phyloP scores from a whole-genome alignment of 2,797 vertebrate species.

The Miichthys miiuy region DNA sequence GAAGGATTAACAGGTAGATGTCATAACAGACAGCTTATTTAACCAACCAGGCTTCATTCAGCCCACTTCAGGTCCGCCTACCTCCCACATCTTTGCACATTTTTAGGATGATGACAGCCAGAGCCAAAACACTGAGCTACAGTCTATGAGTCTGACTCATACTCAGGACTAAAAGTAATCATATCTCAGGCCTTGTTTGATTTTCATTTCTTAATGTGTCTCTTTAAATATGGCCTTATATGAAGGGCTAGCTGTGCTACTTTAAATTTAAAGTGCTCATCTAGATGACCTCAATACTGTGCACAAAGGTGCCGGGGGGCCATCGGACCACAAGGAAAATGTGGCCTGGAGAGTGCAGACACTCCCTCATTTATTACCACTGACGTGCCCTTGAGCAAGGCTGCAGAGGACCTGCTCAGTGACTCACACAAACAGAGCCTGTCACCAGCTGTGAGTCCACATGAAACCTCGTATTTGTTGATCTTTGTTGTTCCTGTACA shows the following conservation, averaged over 20 bases:
- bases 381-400: not conserved
- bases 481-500: not conserved
- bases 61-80: too few species aligned
- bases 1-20: too few species aligned
- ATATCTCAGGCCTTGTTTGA: too few species aligned
- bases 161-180: too few species aligned
- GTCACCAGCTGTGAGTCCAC: not conserved
- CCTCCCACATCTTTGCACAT: too few species aligned
- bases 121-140: too few species aligned
- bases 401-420: not conserved
- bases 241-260: not conserved
- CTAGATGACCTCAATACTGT: not conserved
- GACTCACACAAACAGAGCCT: not conserved
- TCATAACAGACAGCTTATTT: too few species aligned
- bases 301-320: not conserved
- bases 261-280: not conserved
- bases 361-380: not conserved
- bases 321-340: not conserved
- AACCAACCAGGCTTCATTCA: too few species aligned
- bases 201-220: too few species aligned
- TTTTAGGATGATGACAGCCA: too few species aligned
- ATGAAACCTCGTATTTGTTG: not conserved
- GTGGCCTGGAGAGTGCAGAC: too few species aligned
- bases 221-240: not conserved
- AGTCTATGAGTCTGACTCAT: too few species aligned